These are phyloP conservation scores for Coremacera marginata DNA, from an alignment of 2,888 invertebrate genomes.

Conservation along the genomic window DNA sequence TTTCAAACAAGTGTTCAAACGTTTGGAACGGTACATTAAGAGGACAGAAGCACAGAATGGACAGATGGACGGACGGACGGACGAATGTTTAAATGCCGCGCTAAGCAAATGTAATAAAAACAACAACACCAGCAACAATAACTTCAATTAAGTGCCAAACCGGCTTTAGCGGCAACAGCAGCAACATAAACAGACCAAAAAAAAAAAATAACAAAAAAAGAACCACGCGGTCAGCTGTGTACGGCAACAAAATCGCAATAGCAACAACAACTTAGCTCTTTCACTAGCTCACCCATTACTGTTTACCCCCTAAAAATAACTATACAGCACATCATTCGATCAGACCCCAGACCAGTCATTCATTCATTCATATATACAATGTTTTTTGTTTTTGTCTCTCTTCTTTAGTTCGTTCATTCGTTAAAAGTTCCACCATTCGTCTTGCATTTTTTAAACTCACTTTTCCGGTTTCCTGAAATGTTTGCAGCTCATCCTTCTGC, in stretches of 20 bases:
- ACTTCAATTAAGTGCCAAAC: conserved; percentile 3
- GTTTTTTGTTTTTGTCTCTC: neutral
- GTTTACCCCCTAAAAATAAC: neutral
- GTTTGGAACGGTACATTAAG: conserved; percentile 19
- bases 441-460: conserved; percentile 68
- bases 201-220: neutral
- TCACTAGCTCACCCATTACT: neutral
- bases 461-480: conserved; percentile 83
- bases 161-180: neutral
- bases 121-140: conserved; percentile 26
- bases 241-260: neutral
- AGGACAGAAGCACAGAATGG: neutral
- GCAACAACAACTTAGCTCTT: neutral
- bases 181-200: neutral
- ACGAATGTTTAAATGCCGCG: conserved; percentile 4
- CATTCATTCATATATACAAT: conserved; percentile 9
- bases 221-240: neutral
- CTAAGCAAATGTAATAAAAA: conserved; percentile 34
- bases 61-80: neutral
- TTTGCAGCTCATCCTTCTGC: conserved; percentile 81
- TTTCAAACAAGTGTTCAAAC: conserved; percentile 19
- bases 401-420: neutral
- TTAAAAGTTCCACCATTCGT: too few species aligned
- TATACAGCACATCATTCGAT: neutral
- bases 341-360: neutral